Conservation (phyloP, 2,888 invertebrate genomes). For the Hemaris fuciformis region DNA sequence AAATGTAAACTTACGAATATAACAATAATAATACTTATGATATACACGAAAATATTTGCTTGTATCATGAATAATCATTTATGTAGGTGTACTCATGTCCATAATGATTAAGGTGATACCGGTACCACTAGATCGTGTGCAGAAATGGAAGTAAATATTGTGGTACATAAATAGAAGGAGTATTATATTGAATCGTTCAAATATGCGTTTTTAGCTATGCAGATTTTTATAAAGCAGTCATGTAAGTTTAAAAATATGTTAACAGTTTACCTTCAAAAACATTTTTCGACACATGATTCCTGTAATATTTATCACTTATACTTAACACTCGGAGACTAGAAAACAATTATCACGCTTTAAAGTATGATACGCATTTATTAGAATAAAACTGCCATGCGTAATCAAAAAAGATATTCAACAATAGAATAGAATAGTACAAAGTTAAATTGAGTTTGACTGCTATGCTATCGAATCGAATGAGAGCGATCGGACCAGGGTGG, state of each 20-base stretch:
- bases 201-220: too few species aligned
- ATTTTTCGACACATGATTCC: slow-evolving; percentile 36
- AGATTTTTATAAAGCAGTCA: too few species aligned
- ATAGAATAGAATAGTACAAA: too few species aligned
- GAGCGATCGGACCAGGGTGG: too few species aligned
- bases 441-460: too few species aligned
- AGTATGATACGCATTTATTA: not conserved
- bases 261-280: slow-evolving; percentile 40
- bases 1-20: too few species aligned
- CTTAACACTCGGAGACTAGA: slow-evolving; percentile 9
- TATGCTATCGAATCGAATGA: too few species aligned
- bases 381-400: not conserved
- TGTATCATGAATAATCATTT: not conserved
- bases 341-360: not conserved
- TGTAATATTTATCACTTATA: not conserved
- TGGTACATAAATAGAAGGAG: not conserved
- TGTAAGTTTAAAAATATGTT: not conserved
- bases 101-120: not conserved
- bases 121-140: not conserved
- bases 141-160: not conserved
- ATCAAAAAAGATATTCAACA: too few species aligned
- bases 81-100: not conserved
- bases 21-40: too few species aligned
- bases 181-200: not conserved
- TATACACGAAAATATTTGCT: too few species aligned